These are phyloP conservation scores for Perca fluviatilis DNA, from an alignment of 2,113 vertebrate genomes.

Conservation along the genomic window DNA sequence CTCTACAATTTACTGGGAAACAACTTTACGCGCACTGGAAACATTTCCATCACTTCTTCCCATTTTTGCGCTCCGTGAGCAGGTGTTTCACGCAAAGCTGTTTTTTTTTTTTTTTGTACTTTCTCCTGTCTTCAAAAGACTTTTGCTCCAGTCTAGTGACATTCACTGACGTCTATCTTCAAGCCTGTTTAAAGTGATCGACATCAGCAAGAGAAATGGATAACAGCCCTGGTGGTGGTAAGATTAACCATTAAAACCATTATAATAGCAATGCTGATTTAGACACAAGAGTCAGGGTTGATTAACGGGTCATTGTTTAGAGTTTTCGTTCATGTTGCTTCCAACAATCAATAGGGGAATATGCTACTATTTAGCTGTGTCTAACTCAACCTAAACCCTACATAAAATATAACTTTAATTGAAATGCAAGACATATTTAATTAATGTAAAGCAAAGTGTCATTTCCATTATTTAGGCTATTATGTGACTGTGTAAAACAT, in stretches of 20 bases:
- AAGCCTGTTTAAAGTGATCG: conserved; percentile 23
- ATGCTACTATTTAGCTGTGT: background rate
- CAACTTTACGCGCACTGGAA: conserved; percentile 36
- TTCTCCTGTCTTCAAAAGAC: conserved; percentile 52
- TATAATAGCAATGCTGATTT: conserved; percentile 1
- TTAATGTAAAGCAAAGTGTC: background rate
- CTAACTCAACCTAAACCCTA: background rate
- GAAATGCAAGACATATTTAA: background rate
- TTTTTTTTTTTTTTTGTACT: conserved; percentile 35
- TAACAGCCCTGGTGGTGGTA: conserved; percentile 82
- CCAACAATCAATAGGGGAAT: background rate
- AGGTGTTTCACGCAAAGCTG: conserved; percentile 48
- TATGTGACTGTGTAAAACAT: background rate
- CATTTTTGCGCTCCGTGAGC: conserved; percentile 57
- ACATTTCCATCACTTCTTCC: conserved; percentile 36
- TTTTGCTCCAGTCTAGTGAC: conserved; percentile 48
- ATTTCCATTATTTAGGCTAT: background rate
- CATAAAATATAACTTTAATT: background rate
- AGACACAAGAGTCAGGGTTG: background rate
- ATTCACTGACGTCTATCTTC: conserved; percentile 38
- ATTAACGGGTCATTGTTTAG: background rate
- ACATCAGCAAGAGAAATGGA: conserved; percentile 77
- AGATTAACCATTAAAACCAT: conserved; percentile 35
- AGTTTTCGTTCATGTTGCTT: conserved; percentile 14
- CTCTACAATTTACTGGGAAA: conserved; percentile 11